Evolutionary conservation across 2,888 invertebrate species (phyloP).

Genomic region (Dryococelus australis): DNA sequence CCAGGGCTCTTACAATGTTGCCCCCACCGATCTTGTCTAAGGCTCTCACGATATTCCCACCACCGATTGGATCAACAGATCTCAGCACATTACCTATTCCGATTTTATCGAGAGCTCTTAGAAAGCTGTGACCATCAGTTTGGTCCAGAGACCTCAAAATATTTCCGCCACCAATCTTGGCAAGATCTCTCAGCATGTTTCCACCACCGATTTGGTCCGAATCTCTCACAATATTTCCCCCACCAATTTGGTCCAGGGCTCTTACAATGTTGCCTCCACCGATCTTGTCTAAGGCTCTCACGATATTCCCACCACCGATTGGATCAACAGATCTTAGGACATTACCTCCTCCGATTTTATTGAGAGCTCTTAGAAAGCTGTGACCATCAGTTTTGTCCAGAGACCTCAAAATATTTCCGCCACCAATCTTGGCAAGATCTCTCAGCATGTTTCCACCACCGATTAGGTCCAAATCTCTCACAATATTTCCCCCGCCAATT

Average conservation of each 20-base stretch:
- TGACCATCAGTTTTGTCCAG: constrained; percentile 51
- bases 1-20: constrained; percentile 46
- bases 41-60: constrained; percentile 33
- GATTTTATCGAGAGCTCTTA: constrained; percentile 35
- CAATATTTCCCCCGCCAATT: constrained; percentile 37
- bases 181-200: constrained; percentile 47
- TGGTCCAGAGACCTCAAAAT: constrained; percentile 13
- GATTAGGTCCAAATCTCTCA: constrained; percentile 42
- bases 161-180: constrained; percentile 61
- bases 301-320: constrained; percentile 36
- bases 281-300: constrained; percentile 56
- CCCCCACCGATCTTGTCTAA: constrained; percentile 48
- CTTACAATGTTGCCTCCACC: constrained; percentile 60
- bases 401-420: constrained; percentile 43
- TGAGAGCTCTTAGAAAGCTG: constrained; percentile 30
- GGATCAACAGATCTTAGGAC: constrained; percentile 39
- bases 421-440: constrained; percentile 36
- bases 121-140: not conserved
- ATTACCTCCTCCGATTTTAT: constrained; percentile 44
- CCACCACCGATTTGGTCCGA: constrained; percentile 47
- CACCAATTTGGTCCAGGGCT: constrained; percentile 40
- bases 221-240: constrained; percentile 41
- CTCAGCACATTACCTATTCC: constrained; percentile 37
- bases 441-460: constrained; percentile 51
- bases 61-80: constrained; percentile 37